Conservation (phyloP, 2,888 invertebrate genomes). For the Sceliomorpha sp. region DNA sequence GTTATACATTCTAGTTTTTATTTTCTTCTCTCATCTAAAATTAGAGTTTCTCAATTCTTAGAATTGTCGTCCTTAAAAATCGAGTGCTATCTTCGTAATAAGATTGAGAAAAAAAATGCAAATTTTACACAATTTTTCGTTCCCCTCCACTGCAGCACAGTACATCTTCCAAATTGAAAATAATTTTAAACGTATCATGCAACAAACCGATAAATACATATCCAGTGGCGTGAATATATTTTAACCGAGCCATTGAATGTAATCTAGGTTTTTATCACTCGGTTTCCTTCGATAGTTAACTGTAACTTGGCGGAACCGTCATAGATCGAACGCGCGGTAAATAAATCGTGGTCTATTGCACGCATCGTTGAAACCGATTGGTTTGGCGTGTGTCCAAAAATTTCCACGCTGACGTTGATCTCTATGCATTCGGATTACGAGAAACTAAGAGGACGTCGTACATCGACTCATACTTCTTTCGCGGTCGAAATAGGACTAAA, state of each 20-base stretch:
- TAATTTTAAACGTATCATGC: too few species aligned
- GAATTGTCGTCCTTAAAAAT: too few species aligned
- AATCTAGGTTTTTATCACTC: constrained; percentile 18
- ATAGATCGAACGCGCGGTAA: constrained; percentile 54
- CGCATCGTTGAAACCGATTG: constrained; percentile 64
- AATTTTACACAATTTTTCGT: too few species aligned
- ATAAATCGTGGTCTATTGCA: constrained; percentile 65
- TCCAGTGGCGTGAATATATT: constrained; percentile 9
- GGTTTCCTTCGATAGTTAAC: constrained; percentile 24
- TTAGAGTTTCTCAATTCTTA: too few species aligned
- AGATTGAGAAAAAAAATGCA: too few species aligned
- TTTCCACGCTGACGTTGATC: constrained; percentile 62
- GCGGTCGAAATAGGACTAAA: constrained; percentile 43
- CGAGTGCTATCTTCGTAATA: too few species aligned
- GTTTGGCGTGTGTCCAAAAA: constrained; percentile 63
- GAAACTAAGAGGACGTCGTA: constrained; percentile 43
- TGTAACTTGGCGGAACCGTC: constrained; percentile 17
- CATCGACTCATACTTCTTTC: constrained; percentile 49
- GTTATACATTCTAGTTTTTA: too few species aligned
- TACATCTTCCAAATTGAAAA: too few species aligned
- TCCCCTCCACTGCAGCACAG: too few species aligned
- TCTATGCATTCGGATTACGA: constrained; percentile 60
- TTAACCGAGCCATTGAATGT: constrained; percentile 25
- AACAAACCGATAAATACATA: not conserved
- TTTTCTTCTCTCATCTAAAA: too few species aligned